Evolutionary conservation across 2,888 invertebrate species (phyloP).

Genomic region (Spisula solida): DNA sequence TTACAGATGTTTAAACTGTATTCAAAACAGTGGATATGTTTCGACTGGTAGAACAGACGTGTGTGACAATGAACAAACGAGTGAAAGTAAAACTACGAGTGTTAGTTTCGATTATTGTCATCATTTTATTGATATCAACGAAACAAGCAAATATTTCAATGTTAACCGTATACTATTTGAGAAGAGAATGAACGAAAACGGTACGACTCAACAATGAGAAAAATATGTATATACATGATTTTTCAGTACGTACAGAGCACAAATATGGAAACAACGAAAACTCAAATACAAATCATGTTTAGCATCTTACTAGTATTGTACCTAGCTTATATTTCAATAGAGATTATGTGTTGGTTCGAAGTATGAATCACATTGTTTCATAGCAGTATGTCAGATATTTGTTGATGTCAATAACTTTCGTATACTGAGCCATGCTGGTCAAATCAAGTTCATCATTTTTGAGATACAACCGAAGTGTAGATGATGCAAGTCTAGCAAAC

Average conservation of each 20-base stretch:
- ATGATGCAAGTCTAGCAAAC: background rate
- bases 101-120: constrained; percentile 33
- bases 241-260: too few relatives aligned
- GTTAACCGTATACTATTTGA: constrained; percentile 30
- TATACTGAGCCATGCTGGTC: background rate
- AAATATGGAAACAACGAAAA: background rate
- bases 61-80: background rate
- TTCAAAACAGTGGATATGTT: constrained; percentile 19
- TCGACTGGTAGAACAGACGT: constrained; percentile 24
- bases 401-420: background rate
- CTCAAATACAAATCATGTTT: background rate
- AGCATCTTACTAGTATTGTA: background rate
- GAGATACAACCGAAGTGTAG: background rate
- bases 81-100: background rate
- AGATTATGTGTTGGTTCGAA: constrained; percentile 6
- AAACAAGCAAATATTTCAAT: constrained; percentile 32
- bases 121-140: constrained; percentile 30
- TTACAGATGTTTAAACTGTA: constrained; percentile 25
- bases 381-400: background rate
- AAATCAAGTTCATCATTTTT: background rate
- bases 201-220: background rate
- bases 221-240: too few relatives aligned
- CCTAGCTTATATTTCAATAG: background rate
- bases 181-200: constrained; percentile 25
- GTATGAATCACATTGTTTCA: background rate